Evolutionary conservation across 1,140 invertebrate genomes (phyloP).

Genomic region (Galendromus occidentalis): DNA sequence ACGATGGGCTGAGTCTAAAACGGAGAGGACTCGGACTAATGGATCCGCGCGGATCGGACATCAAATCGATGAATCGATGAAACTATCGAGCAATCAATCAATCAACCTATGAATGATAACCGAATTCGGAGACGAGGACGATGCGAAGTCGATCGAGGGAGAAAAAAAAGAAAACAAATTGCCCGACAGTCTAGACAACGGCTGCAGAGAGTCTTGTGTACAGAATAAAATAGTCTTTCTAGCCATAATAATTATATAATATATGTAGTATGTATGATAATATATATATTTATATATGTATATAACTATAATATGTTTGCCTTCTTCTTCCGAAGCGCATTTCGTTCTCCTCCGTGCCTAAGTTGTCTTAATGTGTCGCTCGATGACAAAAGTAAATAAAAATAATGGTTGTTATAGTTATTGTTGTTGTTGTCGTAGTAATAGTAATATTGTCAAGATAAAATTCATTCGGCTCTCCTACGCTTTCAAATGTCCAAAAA

Average conservation of each 20-base stretch:
- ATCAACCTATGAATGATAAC: background rate
- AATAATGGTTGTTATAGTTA: background rate
- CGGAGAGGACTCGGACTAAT: too few species aligned
- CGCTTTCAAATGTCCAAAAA: too few species aligned
- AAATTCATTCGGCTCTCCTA: background rate
- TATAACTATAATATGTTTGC: background rate
- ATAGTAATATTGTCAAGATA: background rate
- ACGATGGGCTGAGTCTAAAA: too few species aligned
- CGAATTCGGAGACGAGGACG: background rate
- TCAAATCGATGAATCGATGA: background rate
- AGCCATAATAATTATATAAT: background rate
- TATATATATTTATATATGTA: background rate
- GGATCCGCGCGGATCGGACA: too few species aligned
- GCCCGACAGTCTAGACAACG: background rate
- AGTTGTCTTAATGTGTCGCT: background rate
- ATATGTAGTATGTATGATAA: constrained; percentile 4
- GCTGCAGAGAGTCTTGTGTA: background rate
- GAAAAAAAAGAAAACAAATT: background rate
- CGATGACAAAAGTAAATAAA: background rate
- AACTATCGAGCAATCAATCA: background rate
- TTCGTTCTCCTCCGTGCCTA: background rate
- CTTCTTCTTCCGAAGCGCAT: background rate
- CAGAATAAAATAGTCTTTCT: constrained; percentile 7
- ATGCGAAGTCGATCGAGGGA: background rate
- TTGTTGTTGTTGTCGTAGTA: background rate